phyloP scores from a whole-genome alignment of 2,113 vertebrate species.

The Phylloscopus trochiloides region DNA sequence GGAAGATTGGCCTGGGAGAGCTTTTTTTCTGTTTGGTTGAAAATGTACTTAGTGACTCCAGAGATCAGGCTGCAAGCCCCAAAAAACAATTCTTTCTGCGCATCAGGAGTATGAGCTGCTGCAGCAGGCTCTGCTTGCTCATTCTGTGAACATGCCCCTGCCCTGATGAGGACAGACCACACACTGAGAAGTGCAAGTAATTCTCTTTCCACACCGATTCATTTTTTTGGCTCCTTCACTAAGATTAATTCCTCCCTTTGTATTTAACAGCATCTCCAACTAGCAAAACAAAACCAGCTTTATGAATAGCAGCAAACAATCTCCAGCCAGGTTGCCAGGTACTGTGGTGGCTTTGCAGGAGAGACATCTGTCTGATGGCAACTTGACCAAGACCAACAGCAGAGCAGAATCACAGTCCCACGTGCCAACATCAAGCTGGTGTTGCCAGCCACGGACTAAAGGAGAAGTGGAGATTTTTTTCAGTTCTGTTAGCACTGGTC shows the following conservation, averaged over 20 bases:
- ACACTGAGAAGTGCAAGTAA: not conserved
- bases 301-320: not conserved
- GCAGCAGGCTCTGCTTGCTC: not conserved
- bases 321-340: not conserved
- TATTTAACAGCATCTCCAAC: not conserved
- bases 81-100: not conserved
- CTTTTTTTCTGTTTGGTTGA: not conserved
- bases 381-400: not conserved
- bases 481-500: not conserved
- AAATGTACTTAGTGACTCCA: not conserved
- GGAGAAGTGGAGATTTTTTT: not conserved
- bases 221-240: not conserved
- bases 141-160: fast-evolving
- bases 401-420: not conserved
- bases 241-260: not conserved
- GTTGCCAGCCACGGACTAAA: not conserved
- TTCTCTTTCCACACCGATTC: not conserved
- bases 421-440: not conserved
- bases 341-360: not conserved
- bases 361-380: not conserved
- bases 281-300: not conserved
- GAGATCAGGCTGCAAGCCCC: not conserved
- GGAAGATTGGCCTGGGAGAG: not conserved
- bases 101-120: fast-evolving
- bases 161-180: not conserved